Base-by-base conservation (phyloP, 2,113 vertebrate species). In the Isichthys henryi region DNA sequence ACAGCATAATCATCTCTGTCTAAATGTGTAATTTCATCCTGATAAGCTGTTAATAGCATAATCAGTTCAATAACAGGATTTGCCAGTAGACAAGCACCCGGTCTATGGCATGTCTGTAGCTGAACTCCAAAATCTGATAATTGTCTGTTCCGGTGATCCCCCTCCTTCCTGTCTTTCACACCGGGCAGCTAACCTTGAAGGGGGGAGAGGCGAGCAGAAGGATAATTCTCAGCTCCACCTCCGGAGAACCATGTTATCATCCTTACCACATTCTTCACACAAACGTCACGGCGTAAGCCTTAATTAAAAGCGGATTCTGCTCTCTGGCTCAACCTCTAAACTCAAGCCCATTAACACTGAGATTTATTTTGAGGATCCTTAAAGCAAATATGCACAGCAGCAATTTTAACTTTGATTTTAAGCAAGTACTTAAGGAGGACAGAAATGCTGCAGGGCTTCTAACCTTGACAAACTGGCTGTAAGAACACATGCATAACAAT, bases 41-140 rank as follows among this genome's bases (percentile, higher is more conserved):
- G 58, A 82, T 90, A 90, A 92, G 77, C 90, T 49, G 39, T 50
- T 91, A 91, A 92, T 86, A 86, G 56, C 48, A 53, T 82, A 87
- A 91, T 89, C 62, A 90, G 82, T 88, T 49, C 83, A 86, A 87
- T 90, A 91, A 89, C 66, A 74, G 86, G 88, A 91, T 88, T 90
- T 89, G 74, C 39, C 35, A 19, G 31, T 85, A 88, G 82, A 91
- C 70, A 21, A 83, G 39, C 56, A 43, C 39, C 23, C 85, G 88
- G 43, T 88, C 88, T 91, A 83, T 70, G 45, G 52, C 85, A 87
- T 23, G 27, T 91, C 88, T 90, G 3, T 23, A 53, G 87, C 35
- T 88, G 43, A 90, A 90, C 91, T 91, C 45, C 56, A 82, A 91
- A 86, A 92, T 93, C 92, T 52, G 89, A 8, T 58, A 58, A 74